Conservation (phyloP, 1,140 invertebrate genomes). For the Samia ricini region DNA sequence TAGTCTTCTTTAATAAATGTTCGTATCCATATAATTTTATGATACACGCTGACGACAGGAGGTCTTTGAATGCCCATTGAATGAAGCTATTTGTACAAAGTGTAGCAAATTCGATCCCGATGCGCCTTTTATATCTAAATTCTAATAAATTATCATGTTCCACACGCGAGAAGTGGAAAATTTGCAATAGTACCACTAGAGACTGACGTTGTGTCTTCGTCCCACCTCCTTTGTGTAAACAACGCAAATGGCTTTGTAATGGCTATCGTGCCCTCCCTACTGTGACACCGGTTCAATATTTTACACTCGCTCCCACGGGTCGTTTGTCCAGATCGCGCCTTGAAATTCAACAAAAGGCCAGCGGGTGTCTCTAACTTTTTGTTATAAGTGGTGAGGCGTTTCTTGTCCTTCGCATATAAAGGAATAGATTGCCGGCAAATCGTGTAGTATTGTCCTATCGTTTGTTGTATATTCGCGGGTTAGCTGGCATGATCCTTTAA, state of each 20-base stretch:
- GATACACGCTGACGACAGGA: conserved; percentile 48
- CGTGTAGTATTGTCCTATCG: conserved; percentile 62
- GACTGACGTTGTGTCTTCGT: conserved; percentile 33
- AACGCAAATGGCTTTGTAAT: conserved; percentile 65
- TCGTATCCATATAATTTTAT: conserved; percentile 1
- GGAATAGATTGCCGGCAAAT: conserved; percentile 75
- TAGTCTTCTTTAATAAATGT: too few species aligned
- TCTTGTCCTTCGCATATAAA: conserved; percentile 58
- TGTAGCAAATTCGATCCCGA: conserved; percentile 43
- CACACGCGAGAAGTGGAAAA: conserved; percentile 64
- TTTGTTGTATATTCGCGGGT: conserved; percentile 64
- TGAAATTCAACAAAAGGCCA: conserved; percentile 59
- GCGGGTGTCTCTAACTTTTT: conserved; percentile 72
- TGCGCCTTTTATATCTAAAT: conserved; percentile 59
- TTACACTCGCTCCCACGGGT: conserved; percentile 56
- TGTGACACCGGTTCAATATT: conserved; percentile 59
- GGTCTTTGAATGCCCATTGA: conserved; percentile 37
- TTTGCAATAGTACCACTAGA: conserved; percentile 53
- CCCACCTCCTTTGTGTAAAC: conserved; percentile 57
- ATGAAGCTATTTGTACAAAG: conserved; percentile 53
- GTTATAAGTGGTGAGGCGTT: conserved; percentile 68
- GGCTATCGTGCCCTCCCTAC: conserved; percentile 49
- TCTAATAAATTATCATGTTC: conserved; percentile 67
- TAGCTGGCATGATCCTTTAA: conserved; percentile 49
- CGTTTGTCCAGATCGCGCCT: conserved; percentile 62